Evolutionary conservation across 2,888 invertebrate genomes (phyloP), one percentile per base, ranked within the genome.

Genomic region (Leptopilina drosophilae): DNA sequence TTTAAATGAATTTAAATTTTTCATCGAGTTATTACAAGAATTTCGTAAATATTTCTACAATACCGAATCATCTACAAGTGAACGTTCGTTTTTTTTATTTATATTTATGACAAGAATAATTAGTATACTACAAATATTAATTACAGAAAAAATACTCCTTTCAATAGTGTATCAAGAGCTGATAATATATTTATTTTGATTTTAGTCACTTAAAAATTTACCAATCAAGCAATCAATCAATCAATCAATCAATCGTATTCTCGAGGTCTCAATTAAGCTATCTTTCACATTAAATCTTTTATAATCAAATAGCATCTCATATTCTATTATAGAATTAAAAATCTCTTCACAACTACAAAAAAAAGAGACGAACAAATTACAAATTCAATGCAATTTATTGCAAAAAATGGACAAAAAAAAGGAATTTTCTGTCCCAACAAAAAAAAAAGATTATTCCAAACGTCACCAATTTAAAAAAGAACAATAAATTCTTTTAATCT

Each of bases 41-140:
- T 73, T 33, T 73, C 33, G 53, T 73, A 73, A 73, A n/a, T 33
- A 66, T 73, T 56, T 73, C 73, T 73, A 73, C 53, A 73, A 73
- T 73, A 56, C 73, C 73, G 73, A 73, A 56, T 73, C 56, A 33
- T 73, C 73, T 73, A 73, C 56, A 73, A 33, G n/a, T 33, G n/a
- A 73, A 33, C 56, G 33, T 49, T 53, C 26, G 12, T 69, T 73
- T 33, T 26, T n/a, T 14, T 62, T 56, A 56, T 73, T 33, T 73
- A 56, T 73, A 33, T 73, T 11, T 33, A 56, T 73, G 33, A 56
- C n/a, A 33, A 69, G 69, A 69, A 53, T 67, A 67, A 14, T 33
- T 69, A 69, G n/a, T 69, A 69, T 69, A 49, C 69, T 69, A 69
- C 56, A 56, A 73, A 56, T 56, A 73, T 56, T 56, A 73, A 73